phyloP scores from a whole-genome alignment of 2,888 invertebrate species.

The Alcis repandata region DNA sequence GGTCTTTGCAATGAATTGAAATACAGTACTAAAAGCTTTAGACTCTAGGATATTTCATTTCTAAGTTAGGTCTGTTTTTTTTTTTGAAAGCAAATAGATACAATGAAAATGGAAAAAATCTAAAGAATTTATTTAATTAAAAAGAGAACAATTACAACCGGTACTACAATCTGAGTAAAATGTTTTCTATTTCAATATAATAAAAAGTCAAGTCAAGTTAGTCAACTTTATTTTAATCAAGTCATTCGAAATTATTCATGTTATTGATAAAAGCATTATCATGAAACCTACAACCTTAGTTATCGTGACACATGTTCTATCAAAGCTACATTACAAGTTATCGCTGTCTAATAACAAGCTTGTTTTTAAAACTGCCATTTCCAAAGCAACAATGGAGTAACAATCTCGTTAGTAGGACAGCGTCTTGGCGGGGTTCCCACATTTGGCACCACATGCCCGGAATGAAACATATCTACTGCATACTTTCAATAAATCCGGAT shows the following conservation, averaged over 20 bases:
- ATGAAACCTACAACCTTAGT: slow-evolving; percentile 14
- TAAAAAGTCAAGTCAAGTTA: no score
- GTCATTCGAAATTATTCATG: neutral
- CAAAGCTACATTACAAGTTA: slow-evolving; percentile 46
- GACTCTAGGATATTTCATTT: no score
- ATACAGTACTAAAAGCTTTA: no score
- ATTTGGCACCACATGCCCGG: slow-evolving; percentile 82
- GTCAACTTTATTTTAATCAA: neutral
- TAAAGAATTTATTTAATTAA: no score
- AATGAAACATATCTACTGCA: slow-evolving; percentile 75
- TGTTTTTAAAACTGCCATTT: slow-evolving; percentile 58
- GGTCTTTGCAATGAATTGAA: neutral
- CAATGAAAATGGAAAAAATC: no score
- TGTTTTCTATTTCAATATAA: no score
- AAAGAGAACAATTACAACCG: no score
- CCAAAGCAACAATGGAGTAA: slow-evolving; percentile 80
- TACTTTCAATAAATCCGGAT: slow-evolving; percentile 84
- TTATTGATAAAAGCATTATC: slow-evolving; percentile 3
- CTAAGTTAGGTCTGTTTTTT: no score
- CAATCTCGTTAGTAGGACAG: slow-evolving; percentile 81
- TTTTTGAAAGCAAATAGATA: no score
- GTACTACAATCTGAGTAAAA: no score
- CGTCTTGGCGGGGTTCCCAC: slow-evolving; percentile 85
- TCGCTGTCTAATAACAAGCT: slow-evolving; percentile 45
- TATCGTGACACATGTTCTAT: slow-evolving; percentile 42